Conservation (phyloP, 2,888 invertebrate species). For the Pseudoips prasinana region DNA sequence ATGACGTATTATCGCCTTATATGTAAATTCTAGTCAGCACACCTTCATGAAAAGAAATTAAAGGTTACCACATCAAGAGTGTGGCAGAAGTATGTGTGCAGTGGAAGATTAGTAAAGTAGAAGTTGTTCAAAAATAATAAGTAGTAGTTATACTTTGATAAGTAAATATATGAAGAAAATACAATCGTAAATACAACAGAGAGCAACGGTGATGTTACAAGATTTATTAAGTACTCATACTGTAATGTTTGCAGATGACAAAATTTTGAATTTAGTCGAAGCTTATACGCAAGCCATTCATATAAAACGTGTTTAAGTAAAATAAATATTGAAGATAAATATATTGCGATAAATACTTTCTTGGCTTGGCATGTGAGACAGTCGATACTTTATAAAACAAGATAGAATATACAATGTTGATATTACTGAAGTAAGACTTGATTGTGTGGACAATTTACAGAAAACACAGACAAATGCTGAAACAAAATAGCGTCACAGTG, state of each 20-base stretch:
- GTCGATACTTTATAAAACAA: constrained; percentile 18
- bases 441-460: constrained; percentile 12
- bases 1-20: too few species aligned
- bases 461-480: constrained; percentile 21
- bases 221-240: constrained; percentile 10
- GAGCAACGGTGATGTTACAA: constrained; percentile 28
- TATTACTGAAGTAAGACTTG: constrained; percentile 21
- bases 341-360: constrained; percentile 12
- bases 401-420: constrained; percentile 14
- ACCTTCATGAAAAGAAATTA: constrained; percentile 10
- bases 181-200: constrained; percentile 35
- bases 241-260: constrained; percentile 11
- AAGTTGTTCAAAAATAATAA: constrained; percentile 15
- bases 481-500: constrained; percentile 22
- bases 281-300: constrained; percentile 18
- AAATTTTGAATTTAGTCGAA: constrained; percentile 14
- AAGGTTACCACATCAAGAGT: constrained; percentile 12
- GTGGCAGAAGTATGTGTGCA: constrained; percentile 28
- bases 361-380: constrained; percentile 9
- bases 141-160: constrained; percentile 10
- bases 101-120: constrained; percentile 38
- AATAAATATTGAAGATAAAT: constrained; percentile 9
- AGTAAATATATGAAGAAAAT: constrained; percentile 23
- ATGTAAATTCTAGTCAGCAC: constrained; percentile 11
- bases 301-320: constrained; percentile 4